These are phyloP conservation scores for Heterochromis multidens DNA, from an alignment of 2,113 vertebrate genomes.

Conservation along the genomic window DNA sequence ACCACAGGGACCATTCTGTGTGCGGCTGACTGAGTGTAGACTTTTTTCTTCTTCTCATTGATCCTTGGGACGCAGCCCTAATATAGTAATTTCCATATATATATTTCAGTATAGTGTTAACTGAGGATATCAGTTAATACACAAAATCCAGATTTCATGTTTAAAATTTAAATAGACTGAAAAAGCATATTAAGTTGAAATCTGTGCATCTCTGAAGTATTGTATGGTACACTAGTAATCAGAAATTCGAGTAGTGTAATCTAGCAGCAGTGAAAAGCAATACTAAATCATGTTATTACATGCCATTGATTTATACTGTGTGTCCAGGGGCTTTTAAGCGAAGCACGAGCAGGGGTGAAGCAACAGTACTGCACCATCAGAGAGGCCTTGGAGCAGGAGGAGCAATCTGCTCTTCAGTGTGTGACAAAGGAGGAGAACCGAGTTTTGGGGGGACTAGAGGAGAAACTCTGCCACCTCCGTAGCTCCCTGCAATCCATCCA, in stretches of 20 bases:
- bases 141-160: not conserved
- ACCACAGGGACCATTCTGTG: not conserved
- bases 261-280: not conserved
- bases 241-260: not conserved
- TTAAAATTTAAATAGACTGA: not conserved
- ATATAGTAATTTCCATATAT: not conserved
- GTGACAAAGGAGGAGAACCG: slow-evolving; percentile 66
- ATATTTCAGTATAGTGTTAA: no score
- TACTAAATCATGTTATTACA: not conserved
- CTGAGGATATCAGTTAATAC: not conserved
- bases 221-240: not conserved
- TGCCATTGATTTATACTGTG: not conserved
- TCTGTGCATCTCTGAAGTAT: not conserved
- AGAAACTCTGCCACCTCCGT: slow-evolving; percentile 60
- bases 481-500: slow-evolving; percentile 56
- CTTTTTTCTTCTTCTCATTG: not conserved
- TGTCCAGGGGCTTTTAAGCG: slow-evolving; percentile 53
- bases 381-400: slow-evolving; percentile 73
- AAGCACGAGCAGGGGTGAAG: slow-evolving; percentile 40
- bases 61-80: not conserved
- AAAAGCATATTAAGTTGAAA: not conserved
- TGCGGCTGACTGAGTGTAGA: not conserved
- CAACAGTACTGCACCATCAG: slow-evolving; percentile 74
- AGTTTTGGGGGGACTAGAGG: slow-evolving; percentile 64
- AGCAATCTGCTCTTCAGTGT: slow-evolving; percentile 64